Evolutionary conservation across 2,888 invertebrate genomes (phyloP), one percentile per base, ranked within the genome.

Genomic region (Nezara viridula): DNA sequence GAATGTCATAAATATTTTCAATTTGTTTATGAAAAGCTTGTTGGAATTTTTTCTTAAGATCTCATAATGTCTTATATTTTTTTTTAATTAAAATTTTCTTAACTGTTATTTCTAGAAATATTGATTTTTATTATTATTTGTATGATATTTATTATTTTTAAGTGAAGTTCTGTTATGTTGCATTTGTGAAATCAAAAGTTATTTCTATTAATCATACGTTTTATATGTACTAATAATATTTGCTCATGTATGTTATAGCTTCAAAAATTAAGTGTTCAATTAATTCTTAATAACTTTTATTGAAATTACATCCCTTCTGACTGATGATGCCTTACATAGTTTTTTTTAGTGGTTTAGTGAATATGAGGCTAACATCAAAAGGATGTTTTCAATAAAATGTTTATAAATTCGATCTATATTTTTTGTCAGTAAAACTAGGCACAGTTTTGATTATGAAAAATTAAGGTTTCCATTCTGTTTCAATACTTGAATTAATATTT

Each of bases 201-300:
- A 81, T 81, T 44, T 44, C 81, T 81, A 14, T 81, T n/a, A 81
- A 81, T 81, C 81, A 73, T 81, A 81, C n/a, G 81, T 47, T 81
- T 60, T 77, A 32, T 77, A 40, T 77, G 4, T 44, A 44, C 21
- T 40, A 77, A 21, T 77, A 40, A 10, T 44, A 44, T 37, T 44
- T 73, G 66, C 66, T 37, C 66, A 73, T 73, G 5, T 73, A 73
- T 73, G 32, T 60, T 27, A 19, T 37, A 73, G 32, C 66, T 73
- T 37, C 32, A 73, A 73, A 44, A 81, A 81, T 81, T 81, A 81
- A 81, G 81, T 81, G 81, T 81, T 81, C 81, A n/a, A 47, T 44
- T 37, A 7, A 24, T 37, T 77, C 40, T 77, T 37, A 81, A n/a
- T 77, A 2, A 77, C 19, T 77, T 77, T 9, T 40, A 77, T 44